Evolutionary conservation across 2,113 vertebrate genomes (phyloP), one percentile per base, ranked within the genome.

Genomic region (Cyprinus carpio): DNA sequence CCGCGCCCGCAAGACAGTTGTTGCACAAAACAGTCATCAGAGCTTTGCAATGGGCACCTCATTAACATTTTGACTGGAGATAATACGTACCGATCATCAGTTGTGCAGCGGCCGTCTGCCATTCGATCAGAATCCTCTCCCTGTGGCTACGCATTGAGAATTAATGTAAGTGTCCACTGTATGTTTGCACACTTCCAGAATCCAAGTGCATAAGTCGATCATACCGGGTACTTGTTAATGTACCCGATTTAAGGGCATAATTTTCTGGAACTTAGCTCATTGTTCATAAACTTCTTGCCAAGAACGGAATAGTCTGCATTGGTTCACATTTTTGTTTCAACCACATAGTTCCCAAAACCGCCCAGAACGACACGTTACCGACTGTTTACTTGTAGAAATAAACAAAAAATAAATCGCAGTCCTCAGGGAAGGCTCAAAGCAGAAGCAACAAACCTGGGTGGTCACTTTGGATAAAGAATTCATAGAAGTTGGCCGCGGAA

Each of bases 181-280:
- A 40, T n/a, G n/a, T n/a, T n/a, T 40, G 6, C 37, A 40, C 37
- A 40, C 37, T 40, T 40, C n/a, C 37, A 40, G 37, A 40, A 40
- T 40, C 37, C 1, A 7, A 7, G 7, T n/a, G n/a, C 4, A 7
- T 1, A 40, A 6, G 1, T 1, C 1, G 37, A n/a, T 40, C 7
- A 40, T 40, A n/a, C 37, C 7, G 37, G 6, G 37, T 40, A 40
- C 37, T 40, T 40, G n/a, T n/a, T n/a, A 34, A 78, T 78, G 78
- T 71, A 34, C 72, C 60, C 56, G 40, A 65, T 6, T 74, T 74
- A 74, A 58, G 54, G 20, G 49, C 54, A 64, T 40, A 9, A 79
- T 18, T 29, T 78, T n/a, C 64, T 64, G 46, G 77, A 84, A 64
- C 81, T 79, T n/a, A 27, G 64, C 54, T 54, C 56, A 78, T 49